These are phyloP conservation scores for Buathra laborator DNA, from an alignment of 2,888 invertebrate species.

Conservation along the genomic window DNA sequence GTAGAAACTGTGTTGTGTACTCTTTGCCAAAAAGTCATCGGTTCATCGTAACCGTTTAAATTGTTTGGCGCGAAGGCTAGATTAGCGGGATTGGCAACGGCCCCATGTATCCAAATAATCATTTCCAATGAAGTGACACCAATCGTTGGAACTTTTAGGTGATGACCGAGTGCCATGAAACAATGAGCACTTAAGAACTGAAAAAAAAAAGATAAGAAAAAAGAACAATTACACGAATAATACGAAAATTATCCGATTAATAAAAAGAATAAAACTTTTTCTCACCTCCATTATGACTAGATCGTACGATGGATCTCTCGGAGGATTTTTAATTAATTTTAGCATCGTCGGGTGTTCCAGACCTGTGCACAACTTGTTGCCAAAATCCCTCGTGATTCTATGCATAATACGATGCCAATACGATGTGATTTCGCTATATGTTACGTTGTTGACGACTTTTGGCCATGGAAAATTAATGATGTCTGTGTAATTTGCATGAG, in stretches of 20 bases:
- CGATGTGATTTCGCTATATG: background rate
- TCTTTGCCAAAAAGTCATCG: constrained; percentile 73
- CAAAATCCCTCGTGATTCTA: constrained; percentile 58
- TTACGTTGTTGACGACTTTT: constrained; percentile 72
- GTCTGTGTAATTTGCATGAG: constrained; percentile 81
- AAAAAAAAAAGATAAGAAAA: constrained; percentile 54
- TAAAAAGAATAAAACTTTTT: background rate
- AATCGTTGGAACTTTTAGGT: constrained; percentile 73
- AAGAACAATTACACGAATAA: background rate
- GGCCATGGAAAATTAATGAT: constrained; percentile 77
- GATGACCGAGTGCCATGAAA: constrained; percentile 75
- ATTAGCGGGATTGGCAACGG: constrained; percentile 72
- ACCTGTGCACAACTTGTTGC: constrained; percentile 71
- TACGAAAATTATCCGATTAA: too few relatives aligned
- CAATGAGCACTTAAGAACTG: constrained; percentile 73
- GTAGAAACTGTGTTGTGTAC: constrained; percentile 68
- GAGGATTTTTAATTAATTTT: constrained; percentile 74
- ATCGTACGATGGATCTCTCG: constrained; percentile 77
- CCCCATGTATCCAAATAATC: constrained; percentile 67
- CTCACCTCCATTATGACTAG: constrained; percentile 76
- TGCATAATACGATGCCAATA: background rate
- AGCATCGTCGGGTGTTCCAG: constrained; percentile 72
- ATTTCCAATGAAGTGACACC: constrained; percentile 59
- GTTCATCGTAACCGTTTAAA: constrained; percentile 5
- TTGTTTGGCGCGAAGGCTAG: constrained; percentile 70